phyloP scores from a whole-genome alignment of 2,113 vertebrate species.

The Ceuthmochares aereus region DNA sequence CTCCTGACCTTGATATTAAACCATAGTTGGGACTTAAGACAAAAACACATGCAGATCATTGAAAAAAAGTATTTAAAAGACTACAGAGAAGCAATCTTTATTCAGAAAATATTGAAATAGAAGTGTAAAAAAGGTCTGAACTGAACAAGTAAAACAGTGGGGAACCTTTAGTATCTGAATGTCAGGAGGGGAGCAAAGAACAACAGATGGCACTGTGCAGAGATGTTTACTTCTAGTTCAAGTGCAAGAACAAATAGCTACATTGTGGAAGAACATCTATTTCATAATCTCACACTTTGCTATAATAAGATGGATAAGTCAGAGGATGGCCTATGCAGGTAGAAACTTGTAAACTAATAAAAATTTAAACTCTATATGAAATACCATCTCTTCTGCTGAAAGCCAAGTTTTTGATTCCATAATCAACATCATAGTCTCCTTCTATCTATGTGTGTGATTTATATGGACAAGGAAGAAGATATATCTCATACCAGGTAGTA shows the following conservation, averaged over 20 bases:
- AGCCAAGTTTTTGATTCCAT: not conserved
- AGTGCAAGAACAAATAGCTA: not conserved
- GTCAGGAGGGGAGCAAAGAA: not conserved
- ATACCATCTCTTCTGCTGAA: not conserved
- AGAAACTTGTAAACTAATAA: not conserved
- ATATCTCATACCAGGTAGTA: not conserved
- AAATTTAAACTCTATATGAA: not conserved
- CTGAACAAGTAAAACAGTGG: not conserved
- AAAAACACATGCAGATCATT: not conserved
- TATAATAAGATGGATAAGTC: not conserved
- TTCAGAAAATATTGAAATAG: not conserved
- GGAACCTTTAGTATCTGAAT: not conserved
- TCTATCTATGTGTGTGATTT: not conserved
- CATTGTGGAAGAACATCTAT: not conserved
- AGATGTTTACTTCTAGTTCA: not conserved
- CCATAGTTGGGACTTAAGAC: not conserved
- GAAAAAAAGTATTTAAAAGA: not conserved
- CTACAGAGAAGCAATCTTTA: not conserved
- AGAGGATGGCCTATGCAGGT: not conserved
- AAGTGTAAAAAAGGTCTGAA: not conserved
- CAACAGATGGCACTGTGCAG: not conserved
- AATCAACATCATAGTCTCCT: not conserved
- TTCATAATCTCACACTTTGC: not conserved
- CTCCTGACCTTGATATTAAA: not conserved
- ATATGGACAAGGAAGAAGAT: not conserved